A percentile compares a stretch with the other conserved stretches of the same genome.
These are phyloP conservation scores for Crossocerus cetratus DNA, from an alignment of 2,888 invertebrate genomes.

Conservation along the genomic window DNA sequence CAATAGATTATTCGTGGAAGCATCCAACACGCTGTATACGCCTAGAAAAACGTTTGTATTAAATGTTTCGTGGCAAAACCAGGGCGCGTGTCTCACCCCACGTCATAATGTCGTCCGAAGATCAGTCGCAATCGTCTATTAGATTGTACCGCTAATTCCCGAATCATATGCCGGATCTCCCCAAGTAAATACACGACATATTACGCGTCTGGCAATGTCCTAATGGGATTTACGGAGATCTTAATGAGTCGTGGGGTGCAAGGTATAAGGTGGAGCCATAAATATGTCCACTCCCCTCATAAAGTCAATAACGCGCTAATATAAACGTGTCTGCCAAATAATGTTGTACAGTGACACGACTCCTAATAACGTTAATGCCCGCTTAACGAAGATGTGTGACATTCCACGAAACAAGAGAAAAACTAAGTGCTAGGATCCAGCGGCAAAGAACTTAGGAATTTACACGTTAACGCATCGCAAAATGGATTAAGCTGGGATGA, in stretches of 20 bases:
- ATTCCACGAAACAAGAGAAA: too few relatives aligned
- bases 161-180: conserved; percentile 37
- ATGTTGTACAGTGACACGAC: neutral
- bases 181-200: conserved; percentile 53
- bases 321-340: conserved; percentile 28
- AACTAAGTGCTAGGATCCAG: neutral
- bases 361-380: too few relatives aligned
- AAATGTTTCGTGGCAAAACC: conserved; percentile 8
- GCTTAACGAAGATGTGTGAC: too few relatives aligned
- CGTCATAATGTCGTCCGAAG: neutral
- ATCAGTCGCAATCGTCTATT: conserved; percentile 43
- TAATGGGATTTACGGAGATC: conserved; percentile 57
- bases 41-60: neutral
- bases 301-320: conserved; percentile 28
- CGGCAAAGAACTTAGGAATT: conserved; percentile 10
- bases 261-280: conserved; percentile 44
- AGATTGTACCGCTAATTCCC: conserved; percentile 45
- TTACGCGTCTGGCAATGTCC: conserved; percentile 47
- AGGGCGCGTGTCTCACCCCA: neutral
- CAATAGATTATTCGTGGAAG: too few relatives aligned
- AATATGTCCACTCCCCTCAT: conserved; percentile 34
- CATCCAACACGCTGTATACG: too few relatives aligned
- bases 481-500: conserved; percentile 25
- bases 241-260: conserved; percentile 52
- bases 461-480: conserved; percentile 31